Percentiles rank a stretch among this genome's conserved stretches.
These are phyloP conservation scores for Yponomeuta malinellus DNA, from an alignment of 2,888 invertebrate species.

Conservation along the genomic window DNA sequence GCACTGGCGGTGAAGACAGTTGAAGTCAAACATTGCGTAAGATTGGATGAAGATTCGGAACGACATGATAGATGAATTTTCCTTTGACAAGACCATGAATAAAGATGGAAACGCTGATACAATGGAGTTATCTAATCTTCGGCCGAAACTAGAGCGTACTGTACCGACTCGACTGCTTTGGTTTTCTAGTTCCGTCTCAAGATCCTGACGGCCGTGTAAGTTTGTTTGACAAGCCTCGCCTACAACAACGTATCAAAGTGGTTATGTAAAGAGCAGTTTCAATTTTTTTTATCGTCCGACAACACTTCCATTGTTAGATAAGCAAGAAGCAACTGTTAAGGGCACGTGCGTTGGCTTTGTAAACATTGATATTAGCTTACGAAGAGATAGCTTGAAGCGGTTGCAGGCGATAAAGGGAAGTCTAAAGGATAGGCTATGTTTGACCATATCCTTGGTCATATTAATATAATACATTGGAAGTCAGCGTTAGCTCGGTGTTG, in stretches of 20 bases:
- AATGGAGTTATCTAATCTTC: not conserved
- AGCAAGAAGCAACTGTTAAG: not conserved
- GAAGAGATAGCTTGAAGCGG: not conserved
- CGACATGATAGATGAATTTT: not conserved
- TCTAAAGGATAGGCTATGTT: not conserved
- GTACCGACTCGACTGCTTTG: not conserved
- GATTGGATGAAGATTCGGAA: not conserved
- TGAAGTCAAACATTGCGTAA: not conserved
- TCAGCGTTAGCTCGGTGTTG: too few species aligned
- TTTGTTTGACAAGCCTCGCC: not conserved
- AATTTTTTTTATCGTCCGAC: not conserved
- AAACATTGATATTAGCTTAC: not conserved
- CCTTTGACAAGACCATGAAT: constrained; percentile 1
- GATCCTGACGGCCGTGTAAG: not conserved
- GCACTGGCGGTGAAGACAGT: not conserved
- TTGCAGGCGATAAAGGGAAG: not conserved
- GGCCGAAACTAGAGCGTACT: not conserved
- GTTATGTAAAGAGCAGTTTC: not conserved
- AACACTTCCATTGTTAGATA: not conserved
- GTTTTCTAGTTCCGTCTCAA: not conserved
- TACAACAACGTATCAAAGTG: not conserved
- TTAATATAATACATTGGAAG: too few species aligned
- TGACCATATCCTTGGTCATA: too few species aligned
- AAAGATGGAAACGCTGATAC: constrained; percentile 2
- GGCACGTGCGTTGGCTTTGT: not conserved